A percentile compares a stretch with the other conserved stretches of the same genome.
phyloP scores from a whole-genome alignment of 1,140 invertebrate species.

The Drosophila prosaltans region DNA sequence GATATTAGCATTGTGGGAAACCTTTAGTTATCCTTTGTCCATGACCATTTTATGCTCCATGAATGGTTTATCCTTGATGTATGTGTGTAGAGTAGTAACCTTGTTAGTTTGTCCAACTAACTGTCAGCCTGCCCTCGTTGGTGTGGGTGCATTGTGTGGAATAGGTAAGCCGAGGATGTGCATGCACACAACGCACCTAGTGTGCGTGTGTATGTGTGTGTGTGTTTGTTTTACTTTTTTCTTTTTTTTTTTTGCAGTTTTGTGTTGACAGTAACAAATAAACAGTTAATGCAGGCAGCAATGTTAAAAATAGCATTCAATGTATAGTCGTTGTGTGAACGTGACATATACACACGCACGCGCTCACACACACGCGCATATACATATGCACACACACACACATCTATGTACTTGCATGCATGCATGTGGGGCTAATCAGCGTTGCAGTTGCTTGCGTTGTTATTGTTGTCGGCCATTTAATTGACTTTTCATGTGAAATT shows the following conservation, averaged over 20 bases:
- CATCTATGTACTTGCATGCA: background rate
- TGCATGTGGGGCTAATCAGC: background rate
- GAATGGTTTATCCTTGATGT: too few relatives aligned
- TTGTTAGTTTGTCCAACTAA: too few relatives aligned
- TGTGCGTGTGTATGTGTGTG: background rate
- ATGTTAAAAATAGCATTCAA: conserved; percentile 15
- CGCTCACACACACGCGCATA: background rate
- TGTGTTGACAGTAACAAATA: conserved; percentile 16
- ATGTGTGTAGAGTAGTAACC: too few relatives aligned
- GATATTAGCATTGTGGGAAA: too few relatives aligned
- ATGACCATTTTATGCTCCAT: too few relatives aligned
- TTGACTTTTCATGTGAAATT: conserved; percentile 22
- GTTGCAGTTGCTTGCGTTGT: conserved; percentile 1
- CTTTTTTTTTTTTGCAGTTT: background rate
- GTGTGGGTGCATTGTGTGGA: background rate
- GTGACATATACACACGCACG: background rate
- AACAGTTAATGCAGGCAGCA: conserved; percentile 15
- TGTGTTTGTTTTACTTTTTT: background rate
- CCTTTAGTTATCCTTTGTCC: too few relatives aligned
- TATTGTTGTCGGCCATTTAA: conserved; percentile 13
- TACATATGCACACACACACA: background rate
- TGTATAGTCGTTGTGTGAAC: conserved; percentile 4
- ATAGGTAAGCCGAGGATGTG: background rate
- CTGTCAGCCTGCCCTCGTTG: background rate
- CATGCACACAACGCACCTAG: background rate